phyloP scores from a whole-genome alignment of 2,797 vertebrate species.

The Lindbergichthys nudifrons region DNA sequence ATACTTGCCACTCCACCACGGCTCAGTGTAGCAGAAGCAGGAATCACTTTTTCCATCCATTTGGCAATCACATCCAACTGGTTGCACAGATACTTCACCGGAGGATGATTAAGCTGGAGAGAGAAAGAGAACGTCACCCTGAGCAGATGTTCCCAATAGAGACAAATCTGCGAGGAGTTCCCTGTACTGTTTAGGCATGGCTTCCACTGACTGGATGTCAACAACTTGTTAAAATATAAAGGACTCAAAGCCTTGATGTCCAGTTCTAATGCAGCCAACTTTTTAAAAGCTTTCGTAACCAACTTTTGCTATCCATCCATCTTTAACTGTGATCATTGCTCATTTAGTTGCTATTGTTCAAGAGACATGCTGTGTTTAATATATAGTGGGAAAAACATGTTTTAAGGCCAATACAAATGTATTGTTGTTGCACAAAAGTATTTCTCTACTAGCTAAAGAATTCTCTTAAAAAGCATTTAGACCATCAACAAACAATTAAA shows the following conservation, averaged over 20 bases:
- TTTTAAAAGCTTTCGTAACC: conserved; percentile 1
- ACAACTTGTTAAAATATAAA: conserved; percentile 18
- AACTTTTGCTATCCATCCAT: neutral
- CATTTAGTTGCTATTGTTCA: neutral
- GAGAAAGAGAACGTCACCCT: conserved; percentile 20
- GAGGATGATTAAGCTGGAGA: conserved; percentile 38
- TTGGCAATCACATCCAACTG: conserved; percentile 37
- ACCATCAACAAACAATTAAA: neutral
- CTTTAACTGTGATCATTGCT: conserved; percentile 15
- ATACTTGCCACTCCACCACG: conserved; percentile 6
- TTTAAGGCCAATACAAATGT: neutral
- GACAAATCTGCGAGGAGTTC: conserved; percentile 34
- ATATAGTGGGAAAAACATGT: neutral
- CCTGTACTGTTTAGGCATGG: conserved; percentile 18
- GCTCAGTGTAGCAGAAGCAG: conserved; percentile 27
- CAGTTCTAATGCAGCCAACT: neutral
- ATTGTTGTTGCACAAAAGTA: neutral
- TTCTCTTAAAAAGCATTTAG: neutral
- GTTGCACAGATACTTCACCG: conserved; percentile 31
- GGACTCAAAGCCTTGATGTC: neutral
- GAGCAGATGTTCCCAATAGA: conserved; percentile 51
- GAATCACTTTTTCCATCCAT: conserved; percentile 66
- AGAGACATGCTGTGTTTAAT: neutral
- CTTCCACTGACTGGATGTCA: conserved; percentile 18
- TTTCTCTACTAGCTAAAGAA: neutral